Base-by-base conservation (phyloP, 2,113 vertebrate genomes). In the Eubucco bourcierii region DNA sequence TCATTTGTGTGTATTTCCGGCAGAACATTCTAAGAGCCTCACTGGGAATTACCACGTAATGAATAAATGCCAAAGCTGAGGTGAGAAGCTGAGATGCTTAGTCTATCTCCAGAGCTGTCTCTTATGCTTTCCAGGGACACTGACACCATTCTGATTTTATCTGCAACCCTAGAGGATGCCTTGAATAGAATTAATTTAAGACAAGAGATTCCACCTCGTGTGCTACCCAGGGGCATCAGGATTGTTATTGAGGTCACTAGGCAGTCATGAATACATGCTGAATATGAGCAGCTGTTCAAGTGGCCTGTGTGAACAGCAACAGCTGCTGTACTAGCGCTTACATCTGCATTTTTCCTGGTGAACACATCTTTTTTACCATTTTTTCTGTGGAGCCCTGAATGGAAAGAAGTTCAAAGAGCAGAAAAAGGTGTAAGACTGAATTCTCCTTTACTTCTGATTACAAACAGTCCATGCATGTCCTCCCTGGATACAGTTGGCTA, bases 1-100 rank as follows among this genome's bases (percentile, higher is more conserved):
- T 68, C 76, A 72, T 84, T 78, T 68, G 23, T 50, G 20, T 58
- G 0, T 65, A 68, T 80, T 95, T 92, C 95, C 0, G 0, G 55
- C 59, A 90, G 76, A 91, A 80, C 27, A 12, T 4, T 85, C 27
- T 17, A 44, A 61, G 47, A 65, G 4, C 24, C 65, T 80, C 82
- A 3, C 10, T 68, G 95, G 88, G 93, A 93, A 61, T 91, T 85
- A 58, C 33, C 61, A 90, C 53, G 61, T 91, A 93, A 95, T 93
- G 90, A 91, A 64, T 75, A 89, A 94, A 82, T 47, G 75, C 15
- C 68, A 89, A 83, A 80, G 61, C 61, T 74, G 83, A 94, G 73
- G 88, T 90, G 70, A 75, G 46, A 55, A 52, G 50, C 50, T 52
- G 50, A 24, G 50, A 55, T 72, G 37, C 47, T 68, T 68, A 85